Conservation (phyloP, 2,888 invertebrate species). For the Euphydryas editha region DNA sequence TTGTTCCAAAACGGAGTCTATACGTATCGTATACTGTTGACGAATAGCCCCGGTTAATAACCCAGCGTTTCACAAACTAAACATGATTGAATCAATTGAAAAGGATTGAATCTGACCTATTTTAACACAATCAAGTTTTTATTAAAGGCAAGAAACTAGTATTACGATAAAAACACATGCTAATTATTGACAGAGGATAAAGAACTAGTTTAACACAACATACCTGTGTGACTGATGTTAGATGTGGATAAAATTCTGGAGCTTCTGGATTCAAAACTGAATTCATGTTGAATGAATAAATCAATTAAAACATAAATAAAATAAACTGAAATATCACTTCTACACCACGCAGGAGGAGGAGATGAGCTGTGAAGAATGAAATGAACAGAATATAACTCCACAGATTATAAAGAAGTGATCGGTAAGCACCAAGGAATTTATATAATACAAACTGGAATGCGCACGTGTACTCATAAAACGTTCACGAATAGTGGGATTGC, state of each 20-base stretch:
- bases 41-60: background rate
- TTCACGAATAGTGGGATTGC: no score
- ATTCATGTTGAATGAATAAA: slow-evolving; percentile 57
- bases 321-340: slow-evolving; percentile 45
- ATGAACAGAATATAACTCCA: slow-evolving; percentile 26
- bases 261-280: slow-evolving; percentile 72
- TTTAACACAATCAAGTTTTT: slow-evolving; percentile 29
- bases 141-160: slow-evolving; percentile 29
- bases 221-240: slow-evolving; percentile 65
- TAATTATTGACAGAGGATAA: slow-evolving; percentile 49
- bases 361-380: slow-evolving; percentile 41
- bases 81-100: slow-evolving; percentile 36
- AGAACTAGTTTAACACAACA: slow-evolving; percentile 35
- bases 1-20: slow-evolving; percentile 19
- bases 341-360: slow-evolving; percentile 48
- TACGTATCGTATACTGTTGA: slow-evolving; percentile 10
- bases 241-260: slow-evolving; percentile 69
- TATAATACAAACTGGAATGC: no score
- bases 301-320: slow-evolving; percentile 41
- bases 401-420: slow-evolving; percentile 22
- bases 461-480: no score
- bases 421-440: no score
- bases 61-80: slow-evolving; percentile 15
- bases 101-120: slow-evolving; percentile 29
- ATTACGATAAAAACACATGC: slow-evolving; percentile 57